These are phyloP conservation scores for Synanthedon andrenaeformis DNA, from an alignment of 2,888 invertebrate species.

Conservation along the genomic window DNA sequence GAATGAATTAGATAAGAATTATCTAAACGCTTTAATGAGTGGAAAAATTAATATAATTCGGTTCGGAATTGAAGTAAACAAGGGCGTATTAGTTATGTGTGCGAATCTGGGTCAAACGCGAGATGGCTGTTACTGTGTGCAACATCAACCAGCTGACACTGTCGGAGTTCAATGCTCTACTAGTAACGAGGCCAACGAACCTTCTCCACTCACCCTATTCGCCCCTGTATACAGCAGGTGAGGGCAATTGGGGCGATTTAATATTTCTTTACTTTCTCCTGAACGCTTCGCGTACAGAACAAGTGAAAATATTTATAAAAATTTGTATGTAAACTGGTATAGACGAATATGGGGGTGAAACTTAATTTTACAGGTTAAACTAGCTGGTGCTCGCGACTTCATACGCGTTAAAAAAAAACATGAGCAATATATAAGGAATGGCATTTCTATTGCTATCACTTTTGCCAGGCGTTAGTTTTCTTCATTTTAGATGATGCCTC, in stretches of 20 bases:
- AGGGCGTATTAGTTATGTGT: conserved; percentile 20
- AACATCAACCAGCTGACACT: conserved; percentile 34
- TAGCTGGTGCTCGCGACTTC: no score
- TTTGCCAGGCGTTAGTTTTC: no score
- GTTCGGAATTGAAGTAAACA: conserved; percentile 6
- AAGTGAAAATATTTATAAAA: no score
- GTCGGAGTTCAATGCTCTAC: conserved; percentile 34
- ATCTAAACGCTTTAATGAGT: conserved; percentile 10
- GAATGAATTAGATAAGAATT: background rate
- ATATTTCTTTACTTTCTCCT: background rate
- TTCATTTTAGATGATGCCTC: no score
- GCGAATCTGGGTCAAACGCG: conserved; percentile 37
- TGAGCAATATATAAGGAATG: no score
- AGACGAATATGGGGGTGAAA: no score
- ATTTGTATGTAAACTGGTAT: no score
- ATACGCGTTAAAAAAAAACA: no score
- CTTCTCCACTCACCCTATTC: conserved; percentile 10
- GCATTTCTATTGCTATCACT: no score
- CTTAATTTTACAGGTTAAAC: no score
- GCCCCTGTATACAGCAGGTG: conserved; percentile 23
- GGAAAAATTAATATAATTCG: conserved; percentile 24
- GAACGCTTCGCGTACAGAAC: background rate
- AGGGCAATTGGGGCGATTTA: conserved; percentile 16
- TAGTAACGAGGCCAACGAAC: conserved; percentile 33
- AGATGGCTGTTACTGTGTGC: conserved; percentile 31